Evolutionary conservation across 2,797 vertebrate genomes (phyloP).

Genomic region (Sebastes goodei): DNA sequence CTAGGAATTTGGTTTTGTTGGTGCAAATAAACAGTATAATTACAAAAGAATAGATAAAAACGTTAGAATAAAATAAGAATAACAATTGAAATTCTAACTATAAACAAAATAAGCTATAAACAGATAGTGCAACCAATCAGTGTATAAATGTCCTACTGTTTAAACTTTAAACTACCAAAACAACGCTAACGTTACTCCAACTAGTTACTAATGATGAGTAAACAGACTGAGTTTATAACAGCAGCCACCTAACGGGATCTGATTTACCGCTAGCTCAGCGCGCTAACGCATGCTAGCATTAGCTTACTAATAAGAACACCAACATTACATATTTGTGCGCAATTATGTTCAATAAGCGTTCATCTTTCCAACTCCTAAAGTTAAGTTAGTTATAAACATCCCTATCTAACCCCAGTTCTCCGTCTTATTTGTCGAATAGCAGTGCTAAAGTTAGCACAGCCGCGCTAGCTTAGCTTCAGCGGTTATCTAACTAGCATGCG

Average conservation of each 20-base stretch:
- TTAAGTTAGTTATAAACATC: background rate
- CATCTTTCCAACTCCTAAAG: accelerated
- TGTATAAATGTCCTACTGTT: background rate
- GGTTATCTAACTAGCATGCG: slow-evolving; percentile 71
- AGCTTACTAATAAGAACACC: background rate
- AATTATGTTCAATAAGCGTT: too few relatives aligned
- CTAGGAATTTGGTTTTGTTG: too few relatives aligned
- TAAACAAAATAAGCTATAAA: too few relatives aligned
- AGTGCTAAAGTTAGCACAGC: background rate
- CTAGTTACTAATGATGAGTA: too few relatives aligned
- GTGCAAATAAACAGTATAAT: too few relatives aligned
- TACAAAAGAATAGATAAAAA: too few relatives aligned
- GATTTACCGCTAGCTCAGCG: background rate
- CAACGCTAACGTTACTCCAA: background rate
- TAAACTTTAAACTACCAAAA: background rate
- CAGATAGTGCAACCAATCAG: too few relatives aligned
- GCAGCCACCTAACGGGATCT: background rate
- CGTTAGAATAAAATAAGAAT: too few relatives aligned
- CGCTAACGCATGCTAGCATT: background rate
- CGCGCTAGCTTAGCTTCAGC: background rate
- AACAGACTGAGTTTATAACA: background rate
- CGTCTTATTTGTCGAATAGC: background rate
- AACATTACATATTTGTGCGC: background rate
- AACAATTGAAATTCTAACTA: too few relatives aligned
- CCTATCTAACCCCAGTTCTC: accelerated